Base-by-base conservation (phyloP, 2,797 vertebrate species). In the Leptatherina wallacei region DNA sequence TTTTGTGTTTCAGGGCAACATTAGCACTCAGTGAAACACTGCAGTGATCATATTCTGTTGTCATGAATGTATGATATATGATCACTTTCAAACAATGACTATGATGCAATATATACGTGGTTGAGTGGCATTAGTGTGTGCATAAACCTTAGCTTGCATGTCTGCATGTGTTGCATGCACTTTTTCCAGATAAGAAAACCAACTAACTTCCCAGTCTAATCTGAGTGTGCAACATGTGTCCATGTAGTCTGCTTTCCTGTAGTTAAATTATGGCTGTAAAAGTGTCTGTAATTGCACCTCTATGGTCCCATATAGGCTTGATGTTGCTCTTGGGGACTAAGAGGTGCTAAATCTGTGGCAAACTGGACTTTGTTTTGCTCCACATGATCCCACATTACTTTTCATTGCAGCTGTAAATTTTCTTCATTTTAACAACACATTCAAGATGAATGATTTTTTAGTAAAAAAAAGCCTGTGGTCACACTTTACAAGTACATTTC, bases 371-470 rank as follows among this genome's bases (percentile, higher is more conserved):
- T 84, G 85, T 89, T 88, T 83, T 49, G 32, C 71, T 73, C 87
- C 73, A 72, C 70, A 73, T 47, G 61, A 73, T 73, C 67, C 73
- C 49, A 71, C 63, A 7, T 0, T 32, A 57, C 54, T 40, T 87
- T 88, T 86, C 65, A 89, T 6, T 79, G 75, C 65, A 14, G 71
- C 82, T 61, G 52, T 88, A 88, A 87, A 85, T 88, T 69, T n/a
- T 73, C 61, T 72, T 61, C 35, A 71, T 70, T 82, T 82, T 42
- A 84, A 66, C 65, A 54, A 10, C 13, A 69, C 65, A 68, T 70
- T 84, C 30, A 66, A 59, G 73, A 81, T 74, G 38, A 81, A 65
- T 56, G 49, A 79, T 57, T 40, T 27, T 52, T 24, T 16, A 12
- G 6, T 61, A 55, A 49, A 69, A 74, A 71, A 61, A 18, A 16